Evolutionary conservation across 2,797 vertebrate species (phyloP).

Genomic region (Cacajao melanocephalus): DNA sequence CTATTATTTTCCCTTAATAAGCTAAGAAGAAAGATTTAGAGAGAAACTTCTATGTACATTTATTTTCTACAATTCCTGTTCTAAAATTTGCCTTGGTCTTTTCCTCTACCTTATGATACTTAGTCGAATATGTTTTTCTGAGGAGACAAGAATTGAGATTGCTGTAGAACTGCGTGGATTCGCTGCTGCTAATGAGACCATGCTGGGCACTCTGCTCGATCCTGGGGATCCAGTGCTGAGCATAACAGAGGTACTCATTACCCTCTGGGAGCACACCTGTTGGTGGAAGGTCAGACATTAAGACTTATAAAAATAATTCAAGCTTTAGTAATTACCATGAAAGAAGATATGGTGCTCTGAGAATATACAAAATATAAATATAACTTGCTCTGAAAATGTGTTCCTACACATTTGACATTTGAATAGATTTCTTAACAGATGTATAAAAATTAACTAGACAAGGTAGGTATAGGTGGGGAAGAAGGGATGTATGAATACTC

Average conservation of each 20-base stretch:
- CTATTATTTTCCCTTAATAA: too few relatives aligned
- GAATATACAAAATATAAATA: not conserved
- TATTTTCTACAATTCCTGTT: not conserved
- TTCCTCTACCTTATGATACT: not conserved
- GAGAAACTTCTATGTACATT: too few relatives aligned
- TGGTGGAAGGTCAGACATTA: too few relatives aligned
- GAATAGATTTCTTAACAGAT: not conserved
- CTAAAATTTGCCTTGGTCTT: not conserved
- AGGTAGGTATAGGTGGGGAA: not conserved
- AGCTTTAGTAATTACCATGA: not conserved
- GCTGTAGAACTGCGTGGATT: not conserved
- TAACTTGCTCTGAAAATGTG: not conserved
- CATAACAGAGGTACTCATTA: not conserved
- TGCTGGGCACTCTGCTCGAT: not conserved
- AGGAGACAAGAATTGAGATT: not conserved
- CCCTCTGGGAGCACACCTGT: not conserved
- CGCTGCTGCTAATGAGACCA: not conserved
- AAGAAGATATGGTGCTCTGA: not conserved
- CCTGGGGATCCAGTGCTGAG: not conserved
- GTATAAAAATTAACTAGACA: not conserved
- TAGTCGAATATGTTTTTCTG: not conserved
- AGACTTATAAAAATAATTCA: not conserved
- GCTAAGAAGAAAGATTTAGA: too few relatives aligned
- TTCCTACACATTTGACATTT: not conserved
- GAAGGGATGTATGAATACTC: not conserved